A percentile compares a stretch with the other conserved stretches of the same genome.
Evolutionary conservation across 2,888 invertebrate species (phyloP).

Genomic region (Conus canariensis): DNA sequence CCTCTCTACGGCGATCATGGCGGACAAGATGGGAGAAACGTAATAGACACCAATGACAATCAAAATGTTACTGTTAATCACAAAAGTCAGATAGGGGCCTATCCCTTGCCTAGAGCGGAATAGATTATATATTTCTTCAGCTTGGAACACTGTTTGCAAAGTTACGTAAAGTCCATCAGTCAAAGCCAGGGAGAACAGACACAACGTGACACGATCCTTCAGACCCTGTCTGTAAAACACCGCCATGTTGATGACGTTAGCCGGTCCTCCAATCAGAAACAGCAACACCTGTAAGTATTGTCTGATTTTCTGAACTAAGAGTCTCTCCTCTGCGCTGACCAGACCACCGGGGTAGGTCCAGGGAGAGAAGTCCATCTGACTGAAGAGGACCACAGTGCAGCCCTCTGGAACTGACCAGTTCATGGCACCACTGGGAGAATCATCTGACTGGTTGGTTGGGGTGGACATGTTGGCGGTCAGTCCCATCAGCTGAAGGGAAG

Average conservation of each 20-base stretch:
- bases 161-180: neutral
- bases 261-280: conserved; percentile 18
- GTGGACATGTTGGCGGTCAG: too few species aligned
- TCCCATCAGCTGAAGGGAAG: too few species aligned
- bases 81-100: neutral
- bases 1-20: neutral
- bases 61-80: neutral
- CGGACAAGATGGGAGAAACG: neutral
- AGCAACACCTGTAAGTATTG: too few species aligned
- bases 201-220: conserved; percentile 13
- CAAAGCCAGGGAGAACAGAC: neutral
- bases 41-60: neutral
- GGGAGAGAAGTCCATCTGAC: neutral
- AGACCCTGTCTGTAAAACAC: conserved; percentile 22
- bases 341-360: neutral
- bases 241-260: conserved; percentile 26
- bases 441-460: too few species aligned
- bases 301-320: neutral
- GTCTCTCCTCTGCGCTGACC: neutral
- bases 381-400: neutral
- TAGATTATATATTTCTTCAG: neutral
- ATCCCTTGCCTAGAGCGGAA: neutral
- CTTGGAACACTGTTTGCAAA: neutral
- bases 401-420: neutral
- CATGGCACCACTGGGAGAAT: too few species aligned